Evolutionary conservation across 1,140 invertebrate genomes (phyloP).

Genomic region (Bombus superbus): DNA sequence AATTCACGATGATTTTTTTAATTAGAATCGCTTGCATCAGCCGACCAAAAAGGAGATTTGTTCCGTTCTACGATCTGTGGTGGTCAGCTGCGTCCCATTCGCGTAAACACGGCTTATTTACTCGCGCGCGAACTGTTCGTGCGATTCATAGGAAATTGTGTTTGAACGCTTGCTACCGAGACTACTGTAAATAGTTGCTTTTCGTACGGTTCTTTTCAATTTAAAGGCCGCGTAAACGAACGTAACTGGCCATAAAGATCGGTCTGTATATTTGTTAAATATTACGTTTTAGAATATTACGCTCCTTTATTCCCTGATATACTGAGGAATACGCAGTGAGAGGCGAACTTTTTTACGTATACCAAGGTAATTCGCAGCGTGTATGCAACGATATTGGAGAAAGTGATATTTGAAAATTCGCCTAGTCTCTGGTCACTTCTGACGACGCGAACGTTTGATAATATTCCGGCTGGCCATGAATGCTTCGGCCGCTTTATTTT

Average conservation of each 20-base stretch:
- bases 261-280: background rate
- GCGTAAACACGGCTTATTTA: constrained; percentile 27
- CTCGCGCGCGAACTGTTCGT: background rate
- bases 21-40: background rate
- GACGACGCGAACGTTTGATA: constrained; percentile 28
- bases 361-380: too few relatives aligned
- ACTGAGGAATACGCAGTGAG: too few relatives aligned
- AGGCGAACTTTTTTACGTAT: too few relatives aligned
- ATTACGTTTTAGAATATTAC: background rate
- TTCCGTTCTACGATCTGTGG: constrained; percentile 42
- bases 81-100: constrained; percentile 40
- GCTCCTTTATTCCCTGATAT: background rate
- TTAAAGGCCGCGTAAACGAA: background rate
- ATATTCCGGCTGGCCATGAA: constrained; percentile 46
- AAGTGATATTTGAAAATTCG: background rate
- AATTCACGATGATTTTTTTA: too few relatives aligned
- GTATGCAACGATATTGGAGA: background rate
- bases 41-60: constrained; percentile 9
- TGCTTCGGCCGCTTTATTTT: constrained; percentile 42
- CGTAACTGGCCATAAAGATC: background rate
- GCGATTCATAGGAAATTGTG: constrained; percentile 11
- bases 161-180: background rate
- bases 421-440: background rate
- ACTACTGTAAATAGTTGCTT: background rate
- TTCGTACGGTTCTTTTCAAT: background rate